Percentiles rank a stretch among this genome's conserved stretches.
phyloP scores from a whole-genome alignment of 1,140 invertebrate genomes.

The Ceratosolen solmsi region DNA sequence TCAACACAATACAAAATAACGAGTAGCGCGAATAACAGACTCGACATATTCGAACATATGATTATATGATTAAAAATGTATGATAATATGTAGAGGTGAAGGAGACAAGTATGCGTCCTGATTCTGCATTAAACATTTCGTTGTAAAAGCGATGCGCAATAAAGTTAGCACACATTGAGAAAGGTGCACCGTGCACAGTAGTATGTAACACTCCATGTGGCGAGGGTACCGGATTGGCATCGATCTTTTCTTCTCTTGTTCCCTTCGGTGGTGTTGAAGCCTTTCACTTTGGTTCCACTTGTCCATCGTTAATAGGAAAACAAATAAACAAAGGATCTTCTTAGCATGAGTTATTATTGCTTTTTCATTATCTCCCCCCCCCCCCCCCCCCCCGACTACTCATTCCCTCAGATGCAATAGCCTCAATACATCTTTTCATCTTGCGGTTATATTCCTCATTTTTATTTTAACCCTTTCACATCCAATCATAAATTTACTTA shows the following conservation, averaged over 20 bases:
- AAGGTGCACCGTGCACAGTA: neutral
- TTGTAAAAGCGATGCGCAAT: neutral
- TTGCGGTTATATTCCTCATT: too few relatives aligned
- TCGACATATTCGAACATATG: too few relatives aligned
- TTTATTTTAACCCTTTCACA: too few relatives aligned
- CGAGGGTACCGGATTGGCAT: conserved; percentile 7
- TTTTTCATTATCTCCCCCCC: too few relatives aligned
- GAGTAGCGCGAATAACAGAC: too few relatives aligned
- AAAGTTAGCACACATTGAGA: neutral
- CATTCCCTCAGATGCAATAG: too few relatives aligned
- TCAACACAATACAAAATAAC: too few relatives aligned
- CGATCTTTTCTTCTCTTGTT: neutral
- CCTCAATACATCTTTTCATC: too few relatives aligned
- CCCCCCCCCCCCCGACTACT: too few relatives aligned
- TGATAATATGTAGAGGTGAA: too few relatives aligned
- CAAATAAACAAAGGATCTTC: conserved; percentile 15
- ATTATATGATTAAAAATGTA: too few relatives aligned
- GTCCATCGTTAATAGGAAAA: neutral
- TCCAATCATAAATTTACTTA: too few relatives aligned
- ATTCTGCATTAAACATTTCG: neutral
- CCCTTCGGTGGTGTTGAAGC: neutral
- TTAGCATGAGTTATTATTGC: neutral
- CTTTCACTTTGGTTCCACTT: conserved; percentile 9
- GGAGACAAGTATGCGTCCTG: neutral
- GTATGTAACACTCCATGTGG: neutral